phyloP scores from a whole-genome alignment of 2,797 vertebrate species.

The Gadopsis bispinosus region DNA sequence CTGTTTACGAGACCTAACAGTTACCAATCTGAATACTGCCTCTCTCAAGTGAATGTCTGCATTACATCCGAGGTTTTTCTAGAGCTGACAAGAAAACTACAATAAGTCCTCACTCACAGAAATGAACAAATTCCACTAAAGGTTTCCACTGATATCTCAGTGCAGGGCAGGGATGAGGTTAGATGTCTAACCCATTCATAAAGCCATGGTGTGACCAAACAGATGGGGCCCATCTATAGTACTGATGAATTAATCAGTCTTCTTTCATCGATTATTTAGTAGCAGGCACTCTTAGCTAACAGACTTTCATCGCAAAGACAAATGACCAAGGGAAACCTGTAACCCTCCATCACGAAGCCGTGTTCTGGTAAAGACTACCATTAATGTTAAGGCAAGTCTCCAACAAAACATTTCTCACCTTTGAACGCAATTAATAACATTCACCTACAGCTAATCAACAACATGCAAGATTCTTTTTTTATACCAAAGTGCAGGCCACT shows the following conservation, averaged over 20 bases:
- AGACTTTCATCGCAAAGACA: constrained; percentile 55
- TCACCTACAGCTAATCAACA: background rate
- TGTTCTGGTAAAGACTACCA: constrained; percentile 8
- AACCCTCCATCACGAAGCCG: background rate
- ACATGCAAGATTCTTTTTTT: background rate
- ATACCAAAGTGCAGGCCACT: background rate
- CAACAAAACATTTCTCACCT: background rate
- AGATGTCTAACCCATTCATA: constrained; percentile 48
- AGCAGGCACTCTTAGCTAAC: constrained; percentile 61
- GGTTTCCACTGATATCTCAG: constrained; percentile 19
- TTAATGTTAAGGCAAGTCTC: constrained; percentile 2
- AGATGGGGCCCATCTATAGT: constrained; percentile 72
- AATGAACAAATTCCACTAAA: constrained; percentile 13
- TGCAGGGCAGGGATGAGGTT: constrained; percentile 23
- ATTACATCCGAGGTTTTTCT: constrained; percentile 14
- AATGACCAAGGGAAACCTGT: constrained; percentile 42
- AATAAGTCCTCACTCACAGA: background rate
- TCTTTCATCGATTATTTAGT: constrained; percentile 84
- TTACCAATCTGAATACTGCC: background rate
- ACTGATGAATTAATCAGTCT: constrained; percentile 84
- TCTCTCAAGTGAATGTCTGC: constrained; percentile 8
- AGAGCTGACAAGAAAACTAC: constrained; percentile 15
- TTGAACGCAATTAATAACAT: background rate
- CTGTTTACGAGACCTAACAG: background rate
- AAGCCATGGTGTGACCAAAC: constrained; percentile 48